Evolutionary conservation across 53 echinoderm and acorn worm species (phyloP), one percentile per base, ranked within the genome.

Genomic region (Holothuria scabra): DNA sequence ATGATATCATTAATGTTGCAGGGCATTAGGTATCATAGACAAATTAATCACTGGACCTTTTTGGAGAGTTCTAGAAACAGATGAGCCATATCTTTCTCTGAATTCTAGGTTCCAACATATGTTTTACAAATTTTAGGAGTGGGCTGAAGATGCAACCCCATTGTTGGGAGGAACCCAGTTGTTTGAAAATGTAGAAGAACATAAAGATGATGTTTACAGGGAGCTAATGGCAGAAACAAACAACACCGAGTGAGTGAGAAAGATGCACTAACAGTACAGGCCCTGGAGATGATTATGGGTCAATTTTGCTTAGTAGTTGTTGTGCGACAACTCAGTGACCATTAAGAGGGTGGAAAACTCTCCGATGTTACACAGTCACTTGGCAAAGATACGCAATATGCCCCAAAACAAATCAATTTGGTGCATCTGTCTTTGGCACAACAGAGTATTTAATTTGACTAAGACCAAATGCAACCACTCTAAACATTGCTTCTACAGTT

Each of bases 81-180:
- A 84, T 25, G 46, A 66, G 67, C 69, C 61, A 16, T 66, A 41
- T 48, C 19, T 84, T 19, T 21, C 41, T 66, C 30, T 63, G 2
- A 46, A 46, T 37, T 6, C 16, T 24, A 25, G 46, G 8, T 67
- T 84, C 12, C 32, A 48, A 16, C 28, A 63, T n/a, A 37, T 84
- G 67, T 21, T 23, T 12, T 28, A 21, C 10, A 68, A 38, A 22
- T 66, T 84, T 7, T 4, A 61, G n/a, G 69, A 84, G 23, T 69
- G 68, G 84, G 8, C 66, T 10, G 72, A 31, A 32, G 72, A 72
- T 72, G 72, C 72, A 5, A 31, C 3, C 16, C 46, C 72, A 12
- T 18, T 71, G 8, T n/a, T 72, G 41, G n/a, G 5, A 18, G 72
- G 14, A 32, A 19, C 4, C 4, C 5, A 3, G 5, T n/a, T 72